Percentiles rank a stretch among this genome's conserved stretches.
These are phyloP conservation scores for Bryconaethiops microstoma DNA, from an alignment of 2,797 vertebrate genomes.

Conservation along the genomic window DNA sequence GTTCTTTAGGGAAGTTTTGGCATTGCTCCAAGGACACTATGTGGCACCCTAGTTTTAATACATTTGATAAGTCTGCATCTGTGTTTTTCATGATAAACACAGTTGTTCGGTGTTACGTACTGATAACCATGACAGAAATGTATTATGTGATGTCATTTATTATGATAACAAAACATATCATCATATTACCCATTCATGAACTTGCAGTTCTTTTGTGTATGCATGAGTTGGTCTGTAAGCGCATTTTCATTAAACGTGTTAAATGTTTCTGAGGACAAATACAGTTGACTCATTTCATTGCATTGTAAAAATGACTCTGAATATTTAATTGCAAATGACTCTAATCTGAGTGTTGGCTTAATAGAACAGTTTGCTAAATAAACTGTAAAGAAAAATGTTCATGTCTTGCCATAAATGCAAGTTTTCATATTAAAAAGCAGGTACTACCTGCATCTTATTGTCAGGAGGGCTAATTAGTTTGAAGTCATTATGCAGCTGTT, in stretches of 20 bases:
- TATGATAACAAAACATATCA: neutral
- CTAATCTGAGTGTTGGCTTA: neutral
- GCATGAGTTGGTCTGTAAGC: too few relatives aligned
- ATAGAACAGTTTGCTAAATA: neutral
- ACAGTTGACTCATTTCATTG: too few relatives aligned
- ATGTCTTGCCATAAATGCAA: neutral
- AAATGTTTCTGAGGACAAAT: too few relatives aligned
- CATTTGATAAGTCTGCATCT: too few relatives aligned
- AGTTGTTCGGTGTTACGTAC: neutral
- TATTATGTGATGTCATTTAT: neutral
- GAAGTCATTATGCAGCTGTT: conserved; percentile 18
- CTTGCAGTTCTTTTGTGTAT: too few relatives aligned
- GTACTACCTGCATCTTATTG: neutral
- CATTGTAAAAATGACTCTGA: too few relatives aligned
- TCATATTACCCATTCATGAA: neutral
- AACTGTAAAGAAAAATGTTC: neutral
- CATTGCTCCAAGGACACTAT: too few relatives aligned
- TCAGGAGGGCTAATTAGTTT: conserved; percentile 12
- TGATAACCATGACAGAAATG: neutral
- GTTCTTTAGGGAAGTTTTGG: too few relatives aligned
- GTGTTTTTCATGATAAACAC: too few relatives aligned
- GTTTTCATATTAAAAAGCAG: neutral
- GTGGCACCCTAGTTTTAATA: too few relatives aligned
- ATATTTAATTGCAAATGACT: too few relatives aligned
- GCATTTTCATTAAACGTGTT: too few relatives aligned